Base-by-base conservation (phyloP, 2,888 invertebrate genomes). In the Chirona hameri region DNA sequence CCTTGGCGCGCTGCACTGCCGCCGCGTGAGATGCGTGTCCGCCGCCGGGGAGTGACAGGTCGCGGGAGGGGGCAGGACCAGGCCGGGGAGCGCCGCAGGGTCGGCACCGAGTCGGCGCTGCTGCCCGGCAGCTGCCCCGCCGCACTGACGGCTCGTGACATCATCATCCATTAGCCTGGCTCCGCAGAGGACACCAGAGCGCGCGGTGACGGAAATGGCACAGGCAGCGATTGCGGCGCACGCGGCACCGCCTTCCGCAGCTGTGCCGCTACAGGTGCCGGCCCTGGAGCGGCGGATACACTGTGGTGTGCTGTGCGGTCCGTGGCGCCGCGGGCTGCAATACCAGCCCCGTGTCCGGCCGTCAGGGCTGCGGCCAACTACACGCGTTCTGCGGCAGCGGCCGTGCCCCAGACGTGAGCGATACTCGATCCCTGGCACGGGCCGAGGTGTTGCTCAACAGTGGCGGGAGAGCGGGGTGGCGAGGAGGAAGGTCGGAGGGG, bases 81-180 rank as follows among this genome's bases (percentile, higher is more conserved):
- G 39, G 39, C 39, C 39, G 39, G 39, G 39, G 39, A 39, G 39
- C 39, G 39, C 39, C 39, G 7, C 39, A 39, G 39, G 57, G 18
- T 10, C 57, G 18, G 57, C 21, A 14, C 57, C 21, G 18, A 18
- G 57, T 21, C 57, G 57, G 3, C 57, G 57, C 57, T 14, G 18
- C 21, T 57, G 24, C 60, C 21, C 31, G 72, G 76, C 76, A 76
- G 76, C 76, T 76, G 76, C 24, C 10, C 15, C 39, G 76, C 46
- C 7, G 12, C 76, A 10, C 76, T 31, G 76, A 39, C 24, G 21
- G 9, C 21, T 10, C 46, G 24, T 24, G 76, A 76, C 39, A 46
- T 76, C 76, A 46, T 9, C 76, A 76, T 76, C 76, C 46, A 76
- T 76, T 76, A 76, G 46, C 39, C 76, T 5, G 46, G 46, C 76